phyloP scores from a whole-genome alignment of 2,888 invertebrate genomes.

The Perizoma affinitatum region DNA sequence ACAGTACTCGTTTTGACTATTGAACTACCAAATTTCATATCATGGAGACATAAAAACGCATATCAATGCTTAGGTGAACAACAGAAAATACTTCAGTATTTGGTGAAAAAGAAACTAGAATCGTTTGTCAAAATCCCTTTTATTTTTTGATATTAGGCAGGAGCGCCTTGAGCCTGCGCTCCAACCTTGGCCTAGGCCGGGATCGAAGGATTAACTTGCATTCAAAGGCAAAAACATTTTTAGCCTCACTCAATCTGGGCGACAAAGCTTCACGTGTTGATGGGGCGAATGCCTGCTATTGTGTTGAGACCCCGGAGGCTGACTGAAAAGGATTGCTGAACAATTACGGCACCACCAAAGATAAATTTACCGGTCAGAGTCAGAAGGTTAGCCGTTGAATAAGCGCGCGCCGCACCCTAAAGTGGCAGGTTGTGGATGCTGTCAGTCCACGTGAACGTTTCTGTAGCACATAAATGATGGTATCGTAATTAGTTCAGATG shows the following conservation, averaged over 20 bases:
- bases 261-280: slow-evolving; percentile 12
- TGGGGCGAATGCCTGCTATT: slow-evolving; percentile 1
- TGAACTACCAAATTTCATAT: too few species aligned
- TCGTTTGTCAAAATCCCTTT: slow-evolving; percentile 18
- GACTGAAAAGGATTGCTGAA: slow-evolving; percentile 7
- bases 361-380: slow-evolving; percentile 20
- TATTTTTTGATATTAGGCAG: slow-evolving; percentile 25
- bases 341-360: slow-evolving; percentile 8
- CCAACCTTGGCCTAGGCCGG: slow-evolving; percentile 25
- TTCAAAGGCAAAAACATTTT: slow-evolving; percentile 27
- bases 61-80: too few species aligned
- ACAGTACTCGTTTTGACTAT: too few species aligned
- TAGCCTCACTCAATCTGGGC: slow-evolving; percentile 8
- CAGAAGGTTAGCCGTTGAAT: slow-evolving; percentile 26
- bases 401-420: slow-evolving; percentile 17
- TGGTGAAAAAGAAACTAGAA: slow-evolving; percentile 8
- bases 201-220: slow-evolving; percentile 31
- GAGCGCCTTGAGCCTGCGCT: slow-evolving; percentile 11
- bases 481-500: slow-evolving; percentile 34
- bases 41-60: too few species aligned
- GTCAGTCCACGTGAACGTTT: slow-evolving; percentile 32
- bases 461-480: slow-evolving; percentile 22
- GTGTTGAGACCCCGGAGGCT: not conserved
- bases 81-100: not conserved
- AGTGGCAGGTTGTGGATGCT: slow-evolving; percentile 25